phyloP scores from a whole-genome alignment of 2,888 invertebrate genomes.

The Troides aeacus region DNA sequence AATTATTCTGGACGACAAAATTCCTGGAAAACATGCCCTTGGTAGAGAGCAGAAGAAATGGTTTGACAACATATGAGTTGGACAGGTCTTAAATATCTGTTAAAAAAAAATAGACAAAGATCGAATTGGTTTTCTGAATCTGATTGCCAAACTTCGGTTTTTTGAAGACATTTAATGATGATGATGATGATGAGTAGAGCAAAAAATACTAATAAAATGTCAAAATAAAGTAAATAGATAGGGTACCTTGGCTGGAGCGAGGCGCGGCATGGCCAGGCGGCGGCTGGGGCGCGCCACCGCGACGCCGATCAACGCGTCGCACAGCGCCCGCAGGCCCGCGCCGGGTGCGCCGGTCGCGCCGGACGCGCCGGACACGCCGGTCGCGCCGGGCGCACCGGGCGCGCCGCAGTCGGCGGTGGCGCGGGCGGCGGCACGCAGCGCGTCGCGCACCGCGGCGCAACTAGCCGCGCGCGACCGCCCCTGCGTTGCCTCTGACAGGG shows the following conservation, averaged over 20 bases:
- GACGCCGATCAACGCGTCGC: constrained; percentile 79
- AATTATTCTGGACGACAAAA: too few relatives aligned
- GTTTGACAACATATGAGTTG: too few relatives aligned
- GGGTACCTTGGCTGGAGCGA: constrained; percentile 73
- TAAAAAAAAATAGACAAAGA: too few relatives aligned
- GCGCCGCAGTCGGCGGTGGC: constrained; percentile 17
- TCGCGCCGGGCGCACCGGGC: constrained; percentile 29
- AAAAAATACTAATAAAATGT: too few relatives aligned
- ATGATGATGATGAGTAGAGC: too few relatives aligned
- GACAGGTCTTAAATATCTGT: too few relatives aligned
- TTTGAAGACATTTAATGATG: too few relatives aligned
- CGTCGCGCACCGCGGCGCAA: constrained; percentile 51
- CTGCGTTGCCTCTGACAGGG: constrained; percentile 56
- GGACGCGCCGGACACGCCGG: not conserved
- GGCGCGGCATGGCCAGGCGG: constrained; percentile 75
- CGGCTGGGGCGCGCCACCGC: constrained; percentile 73
- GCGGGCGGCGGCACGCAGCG: constrained; percentile 38
- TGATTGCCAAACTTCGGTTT: too few relatives aligned
- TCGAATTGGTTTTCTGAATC: too few relatives aligned
- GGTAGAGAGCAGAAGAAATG: too few relatives aligned
- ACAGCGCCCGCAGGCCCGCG: constrained; percentile 62
- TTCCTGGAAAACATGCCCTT: too few relatives aligned
- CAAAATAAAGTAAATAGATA: not conserved
- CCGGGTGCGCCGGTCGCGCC: too few relatives aligned
- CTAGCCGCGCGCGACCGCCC: constrained; percentile 61